These are phyloP conservation scores for Smittia aterrima DNA, from an alignment of 2,888 invertebrate species.

Conservation along the genomic window DNA sequence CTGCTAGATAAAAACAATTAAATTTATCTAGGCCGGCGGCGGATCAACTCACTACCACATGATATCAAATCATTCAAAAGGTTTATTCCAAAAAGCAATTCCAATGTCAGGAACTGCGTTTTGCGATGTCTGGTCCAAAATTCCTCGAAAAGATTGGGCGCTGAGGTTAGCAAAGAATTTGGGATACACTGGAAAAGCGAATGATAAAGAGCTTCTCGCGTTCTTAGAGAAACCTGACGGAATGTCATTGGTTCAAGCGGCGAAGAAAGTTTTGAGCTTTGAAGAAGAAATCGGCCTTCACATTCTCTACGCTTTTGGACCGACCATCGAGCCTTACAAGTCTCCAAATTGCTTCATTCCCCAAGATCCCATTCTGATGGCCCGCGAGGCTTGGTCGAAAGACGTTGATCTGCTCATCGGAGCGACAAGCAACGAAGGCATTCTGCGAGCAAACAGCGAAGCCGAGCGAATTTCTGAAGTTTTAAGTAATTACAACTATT, in stretches of 20 bases:
- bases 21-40: constrained; percentile 52
- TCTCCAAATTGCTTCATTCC: constrained; percentile 49
- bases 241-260: neutral
- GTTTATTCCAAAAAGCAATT: constrained; percentile 51
- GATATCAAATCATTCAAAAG: constrained; percentile 55
- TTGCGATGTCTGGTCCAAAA: constrained; percentile 49
- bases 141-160: constrained; percentile 48
- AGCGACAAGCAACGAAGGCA: constrained; percentile 51
- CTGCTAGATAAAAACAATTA: constrained; percentile 52
- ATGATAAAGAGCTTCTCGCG: constrained; percentile 50
- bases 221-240: constrained; percentile 49
- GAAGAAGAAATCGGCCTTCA: neutral
- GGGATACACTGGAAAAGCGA: constrained; percentile 50
- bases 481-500: neutral
- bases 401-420: constrained; percentile 50
- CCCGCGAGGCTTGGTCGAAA: constrained; percentile 50
- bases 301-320: constrained; percentile 45
- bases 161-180: constrained; percentile 50
- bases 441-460: constrained; percentile 47
- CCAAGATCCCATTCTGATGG: constrained; percentile 46
- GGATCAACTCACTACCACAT: constrained; percentile 56
- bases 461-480: neutral
- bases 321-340: constrained; percentile 50
- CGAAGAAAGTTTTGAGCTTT: neutral
- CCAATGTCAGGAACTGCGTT: constrained; percentile 51